These are phyloP conservation scores for Heliconius congener DNA, from an alignment of 1,140 invertebrate species.

Conservation along the genomic window DNA sequence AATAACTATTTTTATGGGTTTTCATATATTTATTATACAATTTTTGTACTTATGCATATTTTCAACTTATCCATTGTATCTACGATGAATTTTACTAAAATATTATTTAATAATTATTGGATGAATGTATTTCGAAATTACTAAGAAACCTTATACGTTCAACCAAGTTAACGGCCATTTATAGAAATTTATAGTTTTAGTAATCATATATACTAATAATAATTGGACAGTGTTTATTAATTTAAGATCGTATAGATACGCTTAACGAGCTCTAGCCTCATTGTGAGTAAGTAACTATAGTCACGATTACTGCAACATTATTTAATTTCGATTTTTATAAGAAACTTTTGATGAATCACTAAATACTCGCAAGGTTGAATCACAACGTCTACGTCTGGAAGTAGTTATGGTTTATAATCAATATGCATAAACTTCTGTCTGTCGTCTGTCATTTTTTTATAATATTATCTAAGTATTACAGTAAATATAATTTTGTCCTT, in stretches of 20 bases:
- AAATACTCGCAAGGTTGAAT: not conserved
- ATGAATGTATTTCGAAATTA: not conserved
- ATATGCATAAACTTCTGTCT: no score
- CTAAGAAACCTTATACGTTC: not conserved
- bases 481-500: no score
- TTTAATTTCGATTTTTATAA: conserved; percentile 22
- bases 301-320: conserved; percentile 47
- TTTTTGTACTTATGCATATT: no score
- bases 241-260: conserved; percentile 51
- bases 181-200: not conserved
- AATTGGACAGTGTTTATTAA: conserved; percentile 31
- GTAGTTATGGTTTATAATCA: not conserved
- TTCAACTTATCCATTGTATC: no score
- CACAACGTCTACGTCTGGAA: not conserved
- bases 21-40: no score
- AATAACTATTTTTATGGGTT: no score
- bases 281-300: conserved; percentile 63
- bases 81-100: no score
- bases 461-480: no score
- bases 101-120: not conserved
- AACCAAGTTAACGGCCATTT: not conserved
- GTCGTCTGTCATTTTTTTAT: no score
- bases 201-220: conserved; percentile 16
- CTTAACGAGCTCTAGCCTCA: conserved; percentile 42
- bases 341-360: conserved; percentile 21